These are phyloP conservation scores for Diadegma fenestrale DNA, from an alignment of 2,888 invertebrate species.

Conservation along the genomic window DNA sequence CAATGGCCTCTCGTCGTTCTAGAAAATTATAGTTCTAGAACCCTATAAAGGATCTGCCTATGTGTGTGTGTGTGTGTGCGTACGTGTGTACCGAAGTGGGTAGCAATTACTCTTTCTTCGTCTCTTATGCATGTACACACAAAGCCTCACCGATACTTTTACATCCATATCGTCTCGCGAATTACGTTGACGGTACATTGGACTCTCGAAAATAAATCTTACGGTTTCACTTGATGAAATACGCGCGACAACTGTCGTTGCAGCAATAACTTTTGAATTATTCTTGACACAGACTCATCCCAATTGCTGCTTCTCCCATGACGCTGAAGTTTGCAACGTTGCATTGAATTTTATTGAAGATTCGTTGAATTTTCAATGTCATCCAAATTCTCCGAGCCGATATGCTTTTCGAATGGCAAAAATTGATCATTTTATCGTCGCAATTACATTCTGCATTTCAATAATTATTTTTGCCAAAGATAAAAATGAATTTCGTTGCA, in stretches of 20 bases:
- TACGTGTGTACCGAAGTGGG: neutral
- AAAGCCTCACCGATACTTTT: neutral
- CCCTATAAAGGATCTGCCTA: conserved; percentile 11
- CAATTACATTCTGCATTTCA: too few relatives aligned
- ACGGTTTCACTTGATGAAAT: conserved; percentile 5
- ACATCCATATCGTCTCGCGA: conserved; percentile 28
- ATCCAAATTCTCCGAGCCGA: too few relatives aligned
- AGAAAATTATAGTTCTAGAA: conserved; percentile 58
- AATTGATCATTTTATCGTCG: too few relatives aligned
- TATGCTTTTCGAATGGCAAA: too few relatives aligned
- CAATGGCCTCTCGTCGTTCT: conserved; percentile 53
- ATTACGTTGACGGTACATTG: conserved; percentile 51
- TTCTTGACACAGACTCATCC: neutral
- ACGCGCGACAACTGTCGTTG: neutral
- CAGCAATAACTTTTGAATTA: neutral
- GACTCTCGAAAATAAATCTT: conserved; percentile 38
- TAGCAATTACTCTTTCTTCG: conserved; percentile 44
- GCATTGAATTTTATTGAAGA: too few relatives aligned
- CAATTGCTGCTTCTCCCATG: neutral
- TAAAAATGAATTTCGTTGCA: too few relatives aligned
- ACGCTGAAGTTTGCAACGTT: too few relatives aligned
- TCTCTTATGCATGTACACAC: conserved; percentile 11
- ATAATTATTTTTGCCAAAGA: too few relatives aligned
- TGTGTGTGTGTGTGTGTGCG: neutral
- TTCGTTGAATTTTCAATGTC: too few relatives aligned